A percentile compares a stretch with the other conserved stretches of the same genome.
These are phyloP conservation scores for Vandiemenella viatica DNA, from an alignment of 2,888 invertebrate species.

Conservation along the genomic window DNA sequence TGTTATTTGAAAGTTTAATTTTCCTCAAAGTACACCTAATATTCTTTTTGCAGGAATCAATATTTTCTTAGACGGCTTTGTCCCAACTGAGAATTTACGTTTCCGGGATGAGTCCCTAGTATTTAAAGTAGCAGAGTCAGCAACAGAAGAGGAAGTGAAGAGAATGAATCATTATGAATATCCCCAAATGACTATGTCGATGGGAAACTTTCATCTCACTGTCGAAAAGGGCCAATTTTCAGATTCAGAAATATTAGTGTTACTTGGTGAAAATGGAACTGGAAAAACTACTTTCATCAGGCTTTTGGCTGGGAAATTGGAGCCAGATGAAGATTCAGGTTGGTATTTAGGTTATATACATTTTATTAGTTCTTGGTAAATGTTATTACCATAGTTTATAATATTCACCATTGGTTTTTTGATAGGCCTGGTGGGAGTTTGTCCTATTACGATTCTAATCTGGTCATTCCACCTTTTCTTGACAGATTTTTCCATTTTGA, in stretches of 20 bases:
- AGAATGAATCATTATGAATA: slow-evolving; percentile 94
- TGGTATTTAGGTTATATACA: slow-evolving; percentile 1
- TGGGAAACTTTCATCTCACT: slow-evolving; percentile 60
- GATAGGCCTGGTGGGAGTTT: too few species aligned
- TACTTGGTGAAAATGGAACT: slow-evolving; percentile 93
- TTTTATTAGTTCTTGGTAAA: neutral
- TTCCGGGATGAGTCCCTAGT: slow-evolving; percentile 93
- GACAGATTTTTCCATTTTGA: too few species aligned
- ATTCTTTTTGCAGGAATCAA: slow-evolving; percentile 58
- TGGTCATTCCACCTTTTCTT: too few species aligned
- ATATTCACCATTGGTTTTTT: too few species aligned
- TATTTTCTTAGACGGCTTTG: slow-evolving; percentile 97
- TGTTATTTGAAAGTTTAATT: too few species aligned
- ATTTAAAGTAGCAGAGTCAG: slow-evolving; percentile 97
- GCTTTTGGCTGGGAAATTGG: slow-evolving; percentile 91
- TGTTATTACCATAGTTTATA: neutral
- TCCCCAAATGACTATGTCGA: slow-evolving; percentile 77
- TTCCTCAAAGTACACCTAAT: neutral
- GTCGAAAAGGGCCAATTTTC: slow-evolving; percentile 90
- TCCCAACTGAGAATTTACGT: slow-evolving; percentile 96
- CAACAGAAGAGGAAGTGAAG: slow-evolving; percentile 93
- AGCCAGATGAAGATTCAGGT: slow-evolving; percentile 69
- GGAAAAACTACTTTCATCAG: slow-evolving; percentile 99
- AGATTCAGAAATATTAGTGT: slow-evolving; percentile 96
- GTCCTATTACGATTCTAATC: too few species aligned